A percentile compares a stretch with the other conserved stretches of the same genome.
Evolutionary conservation across 2,797 vertebrate species (phyloP).

Genomic region (Champsocephalus gunnari): DNA sequence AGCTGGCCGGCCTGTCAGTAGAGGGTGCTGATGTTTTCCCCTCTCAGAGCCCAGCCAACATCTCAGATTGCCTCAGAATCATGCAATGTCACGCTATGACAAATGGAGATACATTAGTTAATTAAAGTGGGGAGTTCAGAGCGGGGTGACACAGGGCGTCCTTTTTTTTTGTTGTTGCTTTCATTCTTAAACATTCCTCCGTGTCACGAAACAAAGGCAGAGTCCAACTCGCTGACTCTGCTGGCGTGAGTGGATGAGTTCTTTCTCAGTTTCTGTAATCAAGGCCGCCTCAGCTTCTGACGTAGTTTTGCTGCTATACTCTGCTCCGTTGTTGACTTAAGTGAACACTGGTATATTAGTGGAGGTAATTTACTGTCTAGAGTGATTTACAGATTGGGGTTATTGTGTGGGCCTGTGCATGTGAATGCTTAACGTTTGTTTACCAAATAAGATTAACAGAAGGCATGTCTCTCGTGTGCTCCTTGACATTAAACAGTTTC

Average conservation of each 20-base stretch:
- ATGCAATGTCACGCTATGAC: slow-evolving; percentile 89
- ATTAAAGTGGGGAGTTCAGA: slow-evolving; percentile 89
- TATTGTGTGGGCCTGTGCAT: slow-evolving; percentile 47
- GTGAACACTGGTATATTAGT: slow-evolving; percentile 66
- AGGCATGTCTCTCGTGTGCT: slow-evolving; percentile 56
- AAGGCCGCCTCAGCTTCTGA: slow-evolving; percentile 68
- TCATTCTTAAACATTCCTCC: slow-evolving; percentile 76
- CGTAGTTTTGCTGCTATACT: slow-evolving; percentile 65
- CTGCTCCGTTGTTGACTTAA: slow-evolving; percentile 69
- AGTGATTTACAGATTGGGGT: slow-evolving; percentile 66
- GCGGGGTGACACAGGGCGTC: slow-evolving; percentile 81
- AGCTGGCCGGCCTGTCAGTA: slow-evolving; percentile 84
- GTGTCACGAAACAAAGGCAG: slow-evolving; percentile 68
- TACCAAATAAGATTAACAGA: slow-evolving; percentile 65
- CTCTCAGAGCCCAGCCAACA: slow-evolving; percentile 79
- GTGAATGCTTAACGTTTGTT: slow-evolving; percentile 60
- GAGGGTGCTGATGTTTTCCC: slow-evolving; percentile 92
- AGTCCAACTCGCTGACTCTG: slow-evolving; percentile 71
- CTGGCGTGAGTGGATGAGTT: slow-evolving; percentile 71
- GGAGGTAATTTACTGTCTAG: slow-evolving; percentile 62
- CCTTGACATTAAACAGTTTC: slow-evolving; percentile 52
- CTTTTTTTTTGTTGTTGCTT: slow-evolving; percentile 56
- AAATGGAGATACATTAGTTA: slow-evolving; percentile 89
- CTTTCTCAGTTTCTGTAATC: slow-evolving; percentile 79
- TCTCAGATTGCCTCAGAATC: slow-evolving; percentile 89